phyloP scores from a whole-genome alignment of 1,140 invertebrate genomes.

The Rhynchophorus ferrugineus region DNA sequence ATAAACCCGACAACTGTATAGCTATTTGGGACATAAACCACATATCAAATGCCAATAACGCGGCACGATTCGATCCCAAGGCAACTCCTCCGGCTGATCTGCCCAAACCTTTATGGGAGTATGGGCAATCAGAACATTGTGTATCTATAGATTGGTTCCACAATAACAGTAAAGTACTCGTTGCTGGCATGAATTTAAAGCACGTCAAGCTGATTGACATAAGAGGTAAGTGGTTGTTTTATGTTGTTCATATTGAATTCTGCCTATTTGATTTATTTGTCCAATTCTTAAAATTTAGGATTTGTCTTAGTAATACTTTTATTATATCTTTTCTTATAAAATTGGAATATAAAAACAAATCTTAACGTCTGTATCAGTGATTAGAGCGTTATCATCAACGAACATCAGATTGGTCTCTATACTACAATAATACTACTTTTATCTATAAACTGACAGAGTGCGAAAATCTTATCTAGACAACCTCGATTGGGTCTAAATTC shows the following conservation, averaged over 20 bases:
- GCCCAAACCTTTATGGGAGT: constrained; percentile 52
- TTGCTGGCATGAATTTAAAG: constrained; percentile 83
- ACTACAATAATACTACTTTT: too few relatives aligned
- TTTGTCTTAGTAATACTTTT: too few relatives aligned
- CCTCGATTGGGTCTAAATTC: too few relatives aligned
- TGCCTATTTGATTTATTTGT: background rate
- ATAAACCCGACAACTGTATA: constrained; percentile 73
- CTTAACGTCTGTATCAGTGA: too few relatives aligned
- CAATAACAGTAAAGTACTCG: constrained; percentile 61
- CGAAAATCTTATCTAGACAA: too few relatives aligned
- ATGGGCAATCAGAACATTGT: constrained; percentile 71
- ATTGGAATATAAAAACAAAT: too few relatives aligned
- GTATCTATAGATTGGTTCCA: constrained; percentile 83
- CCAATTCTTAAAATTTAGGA: too few relatives aligned
- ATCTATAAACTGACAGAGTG: too few relatives aligned
- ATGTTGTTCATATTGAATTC: background rate
- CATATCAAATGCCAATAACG: constrained; percentile 40
- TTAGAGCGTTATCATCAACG: too few relatives aligned
- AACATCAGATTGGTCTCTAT: too few relatives aligned
- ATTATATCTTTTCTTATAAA: too few relatives aligned
- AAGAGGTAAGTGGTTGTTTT: constrained; percentile 57
- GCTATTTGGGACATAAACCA: constrained; percentile 72
- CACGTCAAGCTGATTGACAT: constrained; percentile 86
- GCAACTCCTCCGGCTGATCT: constrained; percentile 37
- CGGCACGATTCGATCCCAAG: constrained; percentile 19